phyloP scores from a whole-genome alignment of 1,140 invertebrate species.

The Procambarus virginalis region DNA sequence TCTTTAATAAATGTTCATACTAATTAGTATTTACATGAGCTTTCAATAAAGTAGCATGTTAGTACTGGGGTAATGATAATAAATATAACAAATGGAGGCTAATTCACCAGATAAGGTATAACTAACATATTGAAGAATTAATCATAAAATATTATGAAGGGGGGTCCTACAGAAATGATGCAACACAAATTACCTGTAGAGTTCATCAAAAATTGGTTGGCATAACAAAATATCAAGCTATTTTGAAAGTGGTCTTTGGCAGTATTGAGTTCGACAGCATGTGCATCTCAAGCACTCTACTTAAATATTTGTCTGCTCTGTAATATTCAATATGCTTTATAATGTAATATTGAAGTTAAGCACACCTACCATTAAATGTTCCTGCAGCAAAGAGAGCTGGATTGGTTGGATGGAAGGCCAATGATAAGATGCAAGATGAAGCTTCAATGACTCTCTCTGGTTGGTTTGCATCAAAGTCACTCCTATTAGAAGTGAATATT shows the following conservation, averaged over 20 bases:
- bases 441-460: slow-evolving; percentile 59
- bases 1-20: too few species aligned
- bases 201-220: too few species aligned
- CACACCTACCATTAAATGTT: slow-evolving; percentile 44
- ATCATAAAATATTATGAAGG: too few species aligned
- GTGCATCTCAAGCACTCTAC: not conserved
- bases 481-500: not conserved
- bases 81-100: too few species aligned
- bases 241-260: not conserved
- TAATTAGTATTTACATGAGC: too few species aligned
- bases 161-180: too few species aligned
- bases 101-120: too few species aligned
- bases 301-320: not conserved
- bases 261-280: not conserved
- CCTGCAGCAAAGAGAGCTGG: slow-evolving; percentile 65
- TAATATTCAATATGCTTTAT: not conserved
- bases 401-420: slow-evolving; percentile 64
- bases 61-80: too few species aligned
- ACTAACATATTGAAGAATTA: too few species aligned
- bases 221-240: too few species aligned
- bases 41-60: too few species aligned
- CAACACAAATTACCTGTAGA: too few species aligned
- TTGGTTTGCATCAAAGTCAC: slow-evolving; percentile 60
- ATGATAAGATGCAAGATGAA: slow-evolving; percentile 37
- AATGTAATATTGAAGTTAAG: not conserved